phyloP scores from a whole-genome alignment of 1,140 invertebrate species.

The Drosophila mojavensis region DNA sequence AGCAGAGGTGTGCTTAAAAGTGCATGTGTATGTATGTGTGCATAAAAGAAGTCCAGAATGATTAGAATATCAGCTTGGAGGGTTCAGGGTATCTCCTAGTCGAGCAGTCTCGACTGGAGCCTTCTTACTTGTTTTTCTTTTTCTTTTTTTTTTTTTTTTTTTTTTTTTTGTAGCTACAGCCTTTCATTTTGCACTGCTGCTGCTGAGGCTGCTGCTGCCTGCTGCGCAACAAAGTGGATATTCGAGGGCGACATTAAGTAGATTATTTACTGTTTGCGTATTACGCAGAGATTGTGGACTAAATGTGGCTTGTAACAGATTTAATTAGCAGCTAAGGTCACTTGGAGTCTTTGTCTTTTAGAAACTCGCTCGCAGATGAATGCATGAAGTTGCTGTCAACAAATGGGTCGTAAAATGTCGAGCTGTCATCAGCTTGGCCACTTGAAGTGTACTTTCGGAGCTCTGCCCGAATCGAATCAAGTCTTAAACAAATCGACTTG shows the following conservation, averaged over 20 bases:
- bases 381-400: conserved; percentile 30
- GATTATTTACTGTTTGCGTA: conserved; percentile 48
- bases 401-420: conserved; percentile 56
- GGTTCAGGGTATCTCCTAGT: no score
- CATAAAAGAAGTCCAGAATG: no score
- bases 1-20: no score
- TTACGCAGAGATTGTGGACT: background rate
- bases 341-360: conserved; percentile 11
- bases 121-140: conserved; percentile 11
- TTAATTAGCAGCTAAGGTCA: conserved; percentile 66
- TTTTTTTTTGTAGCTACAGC: conserved; percentile 14
- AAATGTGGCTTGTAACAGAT: conserved; percentile 42
- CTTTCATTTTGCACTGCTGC: conserved; percentile 1
- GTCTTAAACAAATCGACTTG: conserved; percentile 56
- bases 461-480: background rate
- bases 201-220: background rate
- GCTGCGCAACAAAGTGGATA: conserved; percentile 8
- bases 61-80: no score
- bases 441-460: conserved; percentile 12
- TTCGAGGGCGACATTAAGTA: conserved; percentile 56
- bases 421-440: background rate
- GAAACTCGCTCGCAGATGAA: conserved; percentile 38
- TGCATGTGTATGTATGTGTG: no score
- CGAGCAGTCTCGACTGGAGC: no score
- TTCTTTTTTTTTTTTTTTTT: conserved; percentile 28